phyloP scores from a whole-genome alignment of 1,140 invertebrate species.

The Diorhabda carinulata region DNA sequence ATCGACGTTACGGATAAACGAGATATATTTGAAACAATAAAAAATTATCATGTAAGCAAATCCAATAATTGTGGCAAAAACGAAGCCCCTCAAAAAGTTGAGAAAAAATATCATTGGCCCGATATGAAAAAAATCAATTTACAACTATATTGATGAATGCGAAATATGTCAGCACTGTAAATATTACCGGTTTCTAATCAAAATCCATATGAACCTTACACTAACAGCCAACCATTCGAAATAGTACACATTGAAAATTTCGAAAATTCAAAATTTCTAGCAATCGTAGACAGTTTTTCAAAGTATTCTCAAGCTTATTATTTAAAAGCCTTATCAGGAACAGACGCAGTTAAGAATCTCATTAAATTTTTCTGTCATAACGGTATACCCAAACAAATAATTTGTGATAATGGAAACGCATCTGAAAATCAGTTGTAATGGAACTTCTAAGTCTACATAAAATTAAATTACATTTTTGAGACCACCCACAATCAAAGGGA shows the following conservation, averaged over 20 bases:
- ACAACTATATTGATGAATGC: constrained; percentile 22
- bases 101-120: constrained; percentile 22
- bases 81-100: constrained; percentile 16
- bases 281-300: constrained; percentile 23
- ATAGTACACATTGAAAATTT: constrained; percentile 22
- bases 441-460: constrained; percentile 37
- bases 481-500: constrained; percentile 42
- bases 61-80: constrained; percentile 22
- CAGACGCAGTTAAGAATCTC: no score
- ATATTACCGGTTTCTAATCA: constrained; percentile 22
- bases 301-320: constrained; percentile 30
- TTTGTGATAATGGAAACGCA: constrained; percentile 29
- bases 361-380: constrained; percentile 20
- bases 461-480: constrained; percentile 38
- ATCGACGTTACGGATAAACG: constrained; percentile 17
- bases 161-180: constrained; percentile 23
- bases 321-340: no score
- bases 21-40: constrained; percentile 16
- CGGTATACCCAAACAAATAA: constrained; percentile 26
- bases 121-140: constrained; percentile 17
- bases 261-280: constrained; percentile 22
- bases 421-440: constrained; percentile 32
- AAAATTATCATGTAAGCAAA: constrained; percentile 23
- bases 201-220: constrained; percentile 17
- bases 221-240: constrained; percentile 21